Percentiles rank a stretch among this genome's conserved stretches.
Evolutionary conservation across 2,113 vertebrate genomes (phyloP).

Genomic region (Chionis minor): DNA sequence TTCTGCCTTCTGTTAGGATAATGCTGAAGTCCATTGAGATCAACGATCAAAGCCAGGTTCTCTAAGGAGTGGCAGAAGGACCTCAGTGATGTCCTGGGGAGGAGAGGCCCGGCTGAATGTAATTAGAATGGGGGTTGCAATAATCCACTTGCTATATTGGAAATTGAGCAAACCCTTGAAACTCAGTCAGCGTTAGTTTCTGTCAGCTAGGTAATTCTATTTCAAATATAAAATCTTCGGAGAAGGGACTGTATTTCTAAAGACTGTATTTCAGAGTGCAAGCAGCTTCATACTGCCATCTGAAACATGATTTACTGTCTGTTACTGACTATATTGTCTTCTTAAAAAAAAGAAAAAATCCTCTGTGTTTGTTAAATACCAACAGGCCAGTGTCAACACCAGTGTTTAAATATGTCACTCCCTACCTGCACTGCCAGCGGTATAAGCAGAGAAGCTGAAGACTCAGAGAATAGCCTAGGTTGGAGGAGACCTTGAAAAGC

Average conservation of each 20-base stretch:
- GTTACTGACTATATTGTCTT: neutral
- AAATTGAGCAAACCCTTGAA: neutral
- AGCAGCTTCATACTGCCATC: neutral
- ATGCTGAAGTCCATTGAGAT: neutral
- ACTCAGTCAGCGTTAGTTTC: neutral
- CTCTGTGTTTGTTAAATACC: neutral
- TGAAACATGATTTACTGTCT: neutral
- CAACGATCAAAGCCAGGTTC: neutral
- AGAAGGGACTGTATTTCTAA: neutral
- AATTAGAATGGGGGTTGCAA: neutral
- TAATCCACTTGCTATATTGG: neutral
- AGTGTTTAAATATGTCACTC: neutral
- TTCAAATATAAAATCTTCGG: neutral
- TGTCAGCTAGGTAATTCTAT: neutral
- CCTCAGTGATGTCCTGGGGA: neutral
- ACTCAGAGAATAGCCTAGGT: neutral
- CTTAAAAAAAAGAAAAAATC: neutral
- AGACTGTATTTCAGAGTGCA: neutral
- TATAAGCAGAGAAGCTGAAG: neutral
- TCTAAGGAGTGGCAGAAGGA: neutral
- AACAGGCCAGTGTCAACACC: neutral
- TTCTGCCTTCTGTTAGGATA: neutral
- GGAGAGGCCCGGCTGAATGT: neutral
- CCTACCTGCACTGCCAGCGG: neutral
- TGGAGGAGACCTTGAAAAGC: neutral